Base-by-base conservation (phyloP, 2,797 vertebrate genomes). In the Heteromormyrus szaboi region DNA sequence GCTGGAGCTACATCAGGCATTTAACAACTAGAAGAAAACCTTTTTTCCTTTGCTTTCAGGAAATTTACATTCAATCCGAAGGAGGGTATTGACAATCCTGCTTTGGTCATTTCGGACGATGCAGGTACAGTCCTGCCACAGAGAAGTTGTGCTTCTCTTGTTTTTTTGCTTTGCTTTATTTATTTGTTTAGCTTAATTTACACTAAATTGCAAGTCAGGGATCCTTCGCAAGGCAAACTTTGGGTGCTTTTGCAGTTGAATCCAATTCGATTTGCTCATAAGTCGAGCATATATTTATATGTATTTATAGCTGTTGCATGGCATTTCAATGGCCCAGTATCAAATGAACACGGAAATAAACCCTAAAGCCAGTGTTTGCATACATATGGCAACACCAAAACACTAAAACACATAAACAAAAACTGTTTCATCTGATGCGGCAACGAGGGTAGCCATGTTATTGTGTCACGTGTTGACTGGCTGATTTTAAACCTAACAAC, bases 21-120 rank as follows among this genome's bases (percentile, higher is more conserved):
- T 29, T 48, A 84, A 83, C 44, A 53, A 29, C 56, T 48, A 25
- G 29, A 29, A 29, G 29, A 22, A 22, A 85, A 11, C 51, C 37
- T 29, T 59, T 79, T 41, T 44, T 81, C 50, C 44, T 85, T 46
- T 22, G 88, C 25, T 93, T 94, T 54, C 93, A 97, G 97, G 93
- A 99, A 97, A 91, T 99, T 99, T 93, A 96, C 96, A 72, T 99
- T 99, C 94, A 97, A 99, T 92, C 97, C 98, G 85, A 99, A 97
- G 93, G 95, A 97, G 92, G 98, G 98, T 29, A 98, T 99, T 3
- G 98, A 99, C 93, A 99, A 99, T 92, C 98, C 98, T 89, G 97
- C 95, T 76, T 94, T 99, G 89, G 94, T 96, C 83, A 95, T 96
- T 89, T 90, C 91, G 0, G 96, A 96, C 79, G 96, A 97, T 89